A percentile compares a stretch with the other conserved stretches of the same genome.
Evolutionary conservation across 2,797 vertebrate genomes (phyloP).

Genomic region (Ctenochaetus hawaiiensis): DNA sequence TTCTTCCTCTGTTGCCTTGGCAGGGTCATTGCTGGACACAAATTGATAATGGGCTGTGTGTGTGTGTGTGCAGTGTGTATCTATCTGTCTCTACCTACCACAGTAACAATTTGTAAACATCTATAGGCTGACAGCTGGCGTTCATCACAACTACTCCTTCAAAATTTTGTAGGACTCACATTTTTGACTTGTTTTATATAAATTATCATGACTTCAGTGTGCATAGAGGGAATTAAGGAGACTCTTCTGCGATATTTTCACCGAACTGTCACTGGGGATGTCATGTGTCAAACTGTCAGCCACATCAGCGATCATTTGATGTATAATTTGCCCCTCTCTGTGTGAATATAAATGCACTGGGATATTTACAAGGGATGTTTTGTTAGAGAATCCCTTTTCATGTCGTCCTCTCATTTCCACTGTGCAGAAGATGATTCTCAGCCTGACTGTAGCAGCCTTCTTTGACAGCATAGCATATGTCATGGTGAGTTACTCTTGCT

Average conservation of each 20-base stretch:
- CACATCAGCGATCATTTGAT: slow-evolving; percentile 55
- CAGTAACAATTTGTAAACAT: slow-evolving; percentile 18
- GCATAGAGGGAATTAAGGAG: slow-evolving; percentile 33
- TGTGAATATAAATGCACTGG: slow-evolving; percentile 44
- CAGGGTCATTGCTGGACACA: slow-evolving; percentile 58
- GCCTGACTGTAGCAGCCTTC: slow-evolving; percentile 87
- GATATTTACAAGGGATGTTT: slow-evolving; percentile 33
- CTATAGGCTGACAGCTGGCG: slow-evolving; percentile 16
- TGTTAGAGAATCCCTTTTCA: slow-evolving; percentile 45
- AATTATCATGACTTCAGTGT: slow-evolving; percentile 34
- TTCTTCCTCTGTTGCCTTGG: slow-evolving; percentile 47
- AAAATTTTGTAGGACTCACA: background rate
- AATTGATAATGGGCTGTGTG: slow-evolving; percentile 57
- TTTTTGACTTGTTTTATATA: slow-evolving; percentile 55
- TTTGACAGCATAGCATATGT: slow-evolving; percentile 89
- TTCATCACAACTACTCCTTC: slow-evolving; percentile 18
- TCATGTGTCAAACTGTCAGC: slow-evolving; percentile 47
- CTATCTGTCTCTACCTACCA: background rate
- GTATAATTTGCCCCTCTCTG: slow-evolving; percentile 44
- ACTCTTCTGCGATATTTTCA: slow-evolving; percentile 47
- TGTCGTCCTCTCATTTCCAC: slow-evolving; percentile 42
- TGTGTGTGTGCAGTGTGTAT: background rate
- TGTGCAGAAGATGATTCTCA: slow-evolving; percentile 88
- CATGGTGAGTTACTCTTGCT: slow-evolving; percentile 83
- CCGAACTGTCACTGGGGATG: slow-evolving; percentile 43